Percentiles rank a stretch among this genome's conserved stretches.
Conservation (phyloP, 2,888 invertebrate species). For the Linnaemya tessellans region DNA sequence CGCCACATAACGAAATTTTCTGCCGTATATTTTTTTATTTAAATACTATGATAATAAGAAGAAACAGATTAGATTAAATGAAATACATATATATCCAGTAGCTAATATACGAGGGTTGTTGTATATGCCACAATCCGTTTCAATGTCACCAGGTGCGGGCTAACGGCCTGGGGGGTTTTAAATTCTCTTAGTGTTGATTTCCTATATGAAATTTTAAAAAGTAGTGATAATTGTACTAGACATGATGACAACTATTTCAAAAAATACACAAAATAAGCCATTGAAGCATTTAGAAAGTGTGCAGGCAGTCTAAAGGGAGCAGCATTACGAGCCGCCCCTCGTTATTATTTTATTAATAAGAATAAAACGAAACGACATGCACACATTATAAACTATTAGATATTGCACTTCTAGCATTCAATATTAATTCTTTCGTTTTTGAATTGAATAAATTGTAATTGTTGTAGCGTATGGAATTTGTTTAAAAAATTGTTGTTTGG, state of each 20-base stretch:
- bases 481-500: conserved; percentile 60
- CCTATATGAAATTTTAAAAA: too few species aligned
- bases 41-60: conserved; percentile 49
- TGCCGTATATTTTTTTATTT: conserved; percentile 21
- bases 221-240: too few species aligned
- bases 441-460: conserved; percentile 14
- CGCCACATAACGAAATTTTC: conserved; percentile 46
- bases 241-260: too few species aligned
- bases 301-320: too few species aligned
- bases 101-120: neutral
- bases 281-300: too few species aligned
- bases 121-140: neutral
- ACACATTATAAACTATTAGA: neutral
- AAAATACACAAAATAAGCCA: too few species aligned
- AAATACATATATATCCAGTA: neutral
- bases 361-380: neutral
- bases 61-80: conserved; percentile 57
- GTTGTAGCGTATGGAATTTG: conserved; percentile 44
- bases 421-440: conserved; percentile 27
- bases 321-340: neutral
- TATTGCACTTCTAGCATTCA: conserved; percentile 57
- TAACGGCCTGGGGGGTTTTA: too few species aligned
- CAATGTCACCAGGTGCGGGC: neutral
- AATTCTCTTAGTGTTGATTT: too few species aligned
- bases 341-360: neutral